Evolutionary conservation across 2,113 vertebrate genomes (phyloP), one percentile per base, ranked within the genome.

Genomic region (Antechinus stuartii): DNA sequence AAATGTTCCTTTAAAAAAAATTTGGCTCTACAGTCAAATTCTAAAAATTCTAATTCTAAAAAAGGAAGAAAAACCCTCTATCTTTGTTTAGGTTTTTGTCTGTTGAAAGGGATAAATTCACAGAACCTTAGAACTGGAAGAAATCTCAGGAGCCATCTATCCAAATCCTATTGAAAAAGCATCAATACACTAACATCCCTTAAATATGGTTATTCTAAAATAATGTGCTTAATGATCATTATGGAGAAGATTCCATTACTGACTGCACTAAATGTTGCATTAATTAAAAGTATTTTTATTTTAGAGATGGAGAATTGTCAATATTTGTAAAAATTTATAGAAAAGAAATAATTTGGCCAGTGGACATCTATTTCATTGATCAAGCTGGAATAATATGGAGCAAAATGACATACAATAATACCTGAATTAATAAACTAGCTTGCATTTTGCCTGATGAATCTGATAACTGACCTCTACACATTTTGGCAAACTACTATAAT

Each of bases 1-100:
- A 99, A 99, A 96, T 99, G 99, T 55, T 99, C 99, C 25, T 99
- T 99, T 98, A 98, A 99, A 98, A 99, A 99, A 16, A 99, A 99
- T 99, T 94, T 99, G 89, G 99, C 99, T 93, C 98, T 99, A 27
- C 98, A 98, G 92, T 42, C 42, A 42, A 42, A 42, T 42, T 42
- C 42, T 42, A 42, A 42, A 42, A 42, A 42, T 42, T 42, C 42
- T 42, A 42, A 42, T 99, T 92, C 93, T 99, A 96, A 99, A 98
- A 92, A 55, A 99, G 98, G 98, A 99, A 97, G 94, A 99, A 98
- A 97, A 91, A 16, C 10, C 9, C 50, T 52, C 3, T 7, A 49
- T 49, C 49, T 49, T 49, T 49, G 49, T 49, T 5, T 52, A 52
- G 10, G 50, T 11, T 10, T 92, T 1, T 1, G 2, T 53, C 57